Conservation (phyloP, 2,797 vertebrate genomes). For the Phataginus tricuspis region DNA sequence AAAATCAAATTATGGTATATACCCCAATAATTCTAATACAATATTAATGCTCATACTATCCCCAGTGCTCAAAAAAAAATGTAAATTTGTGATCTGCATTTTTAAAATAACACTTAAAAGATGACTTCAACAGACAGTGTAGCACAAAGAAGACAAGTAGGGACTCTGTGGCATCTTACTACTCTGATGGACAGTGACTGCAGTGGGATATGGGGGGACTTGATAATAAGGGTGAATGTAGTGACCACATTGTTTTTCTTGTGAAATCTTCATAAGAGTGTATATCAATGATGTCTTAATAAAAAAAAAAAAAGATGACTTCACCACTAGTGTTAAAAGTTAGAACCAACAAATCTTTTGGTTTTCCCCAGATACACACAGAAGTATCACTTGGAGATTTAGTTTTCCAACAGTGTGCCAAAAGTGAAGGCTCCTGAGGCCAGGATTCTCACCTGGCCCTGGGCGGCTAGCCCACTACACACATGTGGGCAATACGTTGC, state of each 20-base stretch:
- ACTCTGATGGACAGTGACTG: too few species aligned
- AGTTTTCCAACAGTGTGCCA: background rate
- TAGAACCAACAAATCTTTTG: background rate
- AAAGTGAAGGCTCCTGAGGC: too few species aligned
- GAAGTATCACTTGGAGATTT: background rate
- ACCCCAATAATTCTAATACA: background rate
- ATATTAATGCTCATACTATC: background rate
- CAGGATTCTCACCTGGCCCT: too few species aligned
- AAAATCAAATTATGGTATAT: conserved; percentile 16
- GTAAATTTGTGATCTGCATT: background rate
- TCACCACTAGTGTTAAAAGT: background rate
- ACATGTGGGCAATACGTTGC: too few species aligned
- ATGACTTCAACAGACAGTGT: background rate
- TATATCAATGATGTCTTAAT: too few species aligned
- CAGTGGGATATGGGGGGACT: too few species aligned
- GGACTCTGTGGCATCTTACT: too few species aligned
- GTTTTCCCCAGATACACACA: background rate
- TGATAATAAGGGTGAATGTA: too few species aligned
- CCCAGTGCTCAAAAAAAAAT: background rate
- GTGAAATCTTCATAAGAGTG: too few species aligned
- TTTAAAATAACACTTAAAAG: background rate
- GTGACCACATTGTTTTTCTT: too few species aligned
- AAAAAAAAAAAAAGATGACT: background rate
- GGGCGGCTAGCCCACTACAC: too few species aligned
- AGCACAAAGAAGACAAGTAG: too few species aligned